These are phyloP conservation scores for Hirudinaria manillensis DNA, from an alignment of 2,888 invertebrate species.

Conservation along the genomic window DNA sequence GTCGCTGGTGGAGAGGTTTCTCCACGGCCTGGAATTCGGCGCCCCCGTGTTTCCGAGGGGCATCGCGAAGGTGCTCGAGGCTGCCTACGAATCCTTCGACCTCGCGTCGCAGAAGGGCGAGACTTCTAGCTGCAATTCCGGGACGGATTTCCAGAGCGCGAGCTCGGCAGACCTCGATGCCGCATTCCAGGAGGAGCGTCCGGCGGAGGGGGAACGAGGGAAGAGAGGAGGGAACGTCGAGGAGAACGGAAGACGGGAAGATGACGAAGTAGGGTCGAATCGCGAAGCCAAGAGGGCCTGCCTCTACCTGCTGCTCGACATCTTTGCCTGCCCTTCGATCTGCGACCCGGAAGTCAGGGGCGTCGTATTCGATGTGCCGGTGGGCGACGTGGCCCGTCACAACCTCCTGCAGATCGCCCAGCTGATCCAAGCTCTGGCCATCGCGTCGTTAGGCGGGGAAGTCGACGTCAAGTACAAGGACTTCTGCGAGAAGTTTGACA, in stretches of 20 bases:
- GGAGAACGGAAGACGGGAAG: background rate
- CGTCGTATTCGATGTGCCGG: conserved; percentile 78
- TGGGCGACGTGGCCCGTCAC: conserved; percentile 81
- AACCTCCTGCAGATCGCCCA: conserved; percentile 60
- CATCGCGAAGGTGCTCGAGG: conserved; percentile 74
- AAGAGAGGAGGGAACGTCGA: background rate
- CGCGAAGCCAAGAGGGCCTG: conserved; percentile 64
- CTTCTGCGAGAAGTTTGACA: conserved; percentile 73
- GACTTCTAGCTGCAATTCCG: background rate
- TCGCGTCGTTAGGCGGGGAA: conserved; percentile 60
- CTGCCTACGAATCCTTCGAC: conserved; percentile 65
- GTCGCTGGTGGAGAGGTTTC: conserved; percentile 72
- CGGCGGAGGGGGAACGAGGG: conserved; percentile 32
- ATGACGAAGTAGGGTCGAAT: conserved; percentile 30
- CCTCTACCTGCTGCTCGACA: conserved; percentile 83
- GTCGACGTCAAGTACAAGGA: conserved; percentile 76
- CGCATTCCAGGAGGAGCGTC: background rate
- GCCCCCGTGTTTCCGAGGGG: conserved; percentile 68
- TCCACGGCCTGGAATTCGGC: conserved; percentile 62
- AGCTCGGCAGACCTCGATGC: background rate
- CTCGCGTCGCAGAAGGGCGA: conserved; percentile 45
- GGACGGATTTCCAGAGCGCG: background rate
- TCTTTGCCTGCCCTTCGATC: conserved; percentile 91
- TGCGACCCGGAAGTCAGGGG: conserved; percentile 92
- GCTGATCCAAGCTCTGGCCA: conserved; percentile 74